Evolutionary conservation across 1,140 invertebrate genomes (phyloP).

Genomic region (Coptotermes formosanus): DNA sequence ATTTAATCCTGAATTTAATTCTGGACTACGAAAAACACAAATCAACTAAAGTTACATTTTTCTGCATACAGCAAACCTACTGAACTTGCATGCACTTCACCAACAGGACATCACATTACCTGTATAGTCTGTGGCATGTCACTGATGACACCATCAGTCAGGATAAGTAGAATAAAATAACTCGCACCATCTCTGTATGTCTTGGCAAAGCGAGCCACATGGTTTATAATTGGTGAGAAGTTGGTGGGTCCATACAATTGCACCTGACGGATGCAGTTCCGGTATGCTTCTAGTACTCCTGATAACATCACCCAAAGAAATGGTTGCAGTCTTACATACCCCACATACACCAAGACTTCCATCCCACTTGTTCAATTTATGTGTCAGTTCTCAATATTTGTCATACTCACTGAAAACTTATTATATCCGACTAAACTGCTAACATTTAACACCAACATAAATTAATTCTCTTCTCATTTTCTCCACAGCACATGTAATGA

Average conservation of each 20-base stretch:
- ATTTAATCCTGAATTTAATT: too few relatives aligned
- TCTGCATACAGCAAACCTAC: too few relatives aligned
- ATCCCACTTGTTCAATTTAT: too few relatives aligned
- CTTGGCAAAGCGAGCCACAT: slow-evolving; percentile 52
- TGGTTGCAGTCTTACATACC: not conserved
- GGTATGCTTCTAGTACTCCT: slow-evolving; percentile 46
- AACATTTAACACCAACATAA: too few relatives aligned
- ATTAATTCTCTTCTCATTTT: too few relatives aligned
- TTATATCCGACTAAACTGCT: too few relatives aligned
- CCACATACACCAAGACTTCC: not conserved
- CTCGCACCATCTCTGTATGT: slow-evolving; percentile 52
- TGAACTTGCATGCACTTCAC: too few relatives aligned
- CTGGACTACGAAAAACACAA: too few relatives aligned
- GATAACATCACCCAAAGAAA: slow-evolving; percentile 30
- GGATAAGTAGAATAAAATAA: slow-evolving; percentile 63
- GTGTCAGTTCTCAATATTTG: too few relatives aligned
- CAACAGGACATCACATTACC: slow-evolving; percentile 40
- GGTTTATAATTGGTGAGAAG: slow-evolving; percentile 64
- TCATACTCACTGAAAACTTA: too few relatives aligned
- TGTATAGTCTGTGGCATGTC: slow-evolving; percentile 63
- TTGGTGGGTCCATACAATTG: slow-evolving; percentile 67
- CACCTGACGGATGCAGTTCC: slow-evolving; percentile 50
- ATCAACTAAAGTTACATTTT: too few relatives aligned
- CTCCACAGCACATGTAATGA: too few relatives aligned
- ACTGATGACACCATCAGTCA: slow-evolving; percentile 68